These are phyloP conservation scores for Alloscopus bannaensis DNA, from an alignment of 2,888 invertebrate genomes.

Conservation along the genomic window DNA sequence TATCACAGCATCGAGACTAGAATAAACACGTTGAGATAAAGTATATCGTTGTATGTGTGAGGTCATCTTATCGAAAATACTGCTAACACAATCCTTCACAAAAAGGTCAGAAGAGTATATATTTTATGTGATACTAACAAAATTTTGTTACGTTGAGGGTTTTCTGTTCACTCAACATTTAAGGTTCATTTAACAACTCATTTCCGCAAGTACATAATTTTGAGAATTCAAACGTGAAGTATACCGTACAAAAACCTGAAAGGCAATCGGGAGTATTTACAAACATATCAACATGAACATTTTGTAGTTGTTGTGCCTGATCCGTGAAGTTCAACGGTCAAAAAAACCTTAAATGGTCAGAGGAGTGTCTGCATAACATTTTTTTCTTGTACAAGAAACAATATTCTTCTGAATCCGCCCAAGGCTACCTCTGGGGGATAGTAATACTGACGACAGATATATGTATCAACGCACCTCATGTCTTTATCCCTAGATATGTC, in stretches of 20 bases:
- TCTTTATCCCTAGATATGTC: constrained; percentile 40
- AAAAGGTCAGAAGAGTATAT: not conserved
- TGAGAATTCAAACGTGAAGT: too few relatives aligned
- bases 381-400: not conserved
- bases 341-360: too few relatives aligned
- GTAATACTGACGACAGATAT: not conserved
- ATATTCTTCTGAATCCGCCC: not conserved
- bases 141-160: not conserved
- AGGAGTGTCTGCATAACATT: too few relatives aligned
- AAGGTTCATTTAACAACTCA: not conserved
- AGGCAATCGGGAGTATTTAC: too few relatives aligned
- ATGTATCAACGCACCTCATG: not conserved
- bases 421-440: not conserved
- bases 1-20: constrained; percentile 70
- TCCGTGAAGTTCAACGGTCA: too few relatives aligned
- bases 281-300: too few relatives aligned
- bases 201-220: too few relatives aligned
- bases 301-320: too few relatives aligned
- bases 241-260: too few relatives aligned
- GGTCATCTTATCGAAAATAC: too few relatives aligned
- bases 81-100: too few relatives aligned
- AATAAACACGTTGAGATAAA: constrained; percentile 52
- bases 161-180: not conserved
- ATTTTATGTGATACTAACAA: not conserved
- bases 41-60: constrained; percentile 38